Evolutionary conservation across 1,140 invertebrate genomes (phyloP).

Genomic region (Philotrypesis tridentata): DNA sequence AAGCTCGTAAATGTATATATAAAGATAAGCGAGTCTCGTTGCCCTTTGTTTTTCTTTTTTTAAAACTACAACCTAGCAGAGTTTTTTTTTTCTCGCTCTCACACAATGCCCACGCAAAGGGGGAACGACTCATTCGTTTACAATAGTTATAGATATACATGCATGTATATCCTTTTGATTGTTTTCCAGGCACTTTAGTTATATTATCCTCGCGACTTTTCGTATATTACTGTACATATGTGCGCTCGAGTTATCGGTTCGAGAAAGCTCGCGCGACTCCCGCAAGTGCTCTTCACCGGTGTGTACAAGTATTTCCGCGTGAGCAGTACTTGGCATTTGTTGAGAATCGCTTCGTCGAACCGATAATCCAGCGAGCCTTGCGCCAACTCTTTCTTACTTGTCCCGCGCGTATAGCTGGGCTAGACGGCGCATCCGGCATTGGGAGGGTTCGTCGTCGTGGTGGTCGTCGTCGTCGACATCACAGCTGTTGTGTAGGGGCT

Average conservation of each 20-base stretch:
- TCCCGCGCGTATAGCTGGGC: constrained; percentile 45
- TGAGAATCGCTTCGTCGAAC: too few species aligned
- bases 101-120: neutral
- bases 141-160: too few species aligned
- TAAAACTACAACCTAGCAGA: constrained; percentile 1
- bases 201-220: neutral
- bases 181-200: neutral
- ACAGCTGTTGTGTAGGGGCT: constrained; percentile 66
- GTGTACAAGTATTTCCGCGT: too few species aligned
- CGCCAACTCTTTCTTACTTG: too few species aligned
- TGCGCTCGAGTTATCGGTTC: too few species aligned
- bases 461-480: constrained; percentile 9
- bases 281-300: too few species aligned
- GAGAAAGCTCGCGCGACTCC: too few species aligned
- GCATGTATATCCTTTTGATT: neutral
- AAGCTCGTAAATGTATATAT: constrained; percentile 25
- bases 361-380: neutral
- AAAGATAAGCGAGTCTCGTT: constrained; percentile 27
- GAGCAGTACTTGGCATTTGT: too few species aligned
- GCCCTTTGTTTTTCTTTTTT: neutral
- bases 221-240: too few species aligned
- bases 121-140: neutral
- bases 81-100: neutral
- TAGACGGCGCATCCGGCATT: constrained; percentile 70
- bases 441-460: neutral